Evolutionary conservation across 2,888 invertebrate genomes (phyloP).

Genomic region (Caenorhabditis panamensis): DNA sequence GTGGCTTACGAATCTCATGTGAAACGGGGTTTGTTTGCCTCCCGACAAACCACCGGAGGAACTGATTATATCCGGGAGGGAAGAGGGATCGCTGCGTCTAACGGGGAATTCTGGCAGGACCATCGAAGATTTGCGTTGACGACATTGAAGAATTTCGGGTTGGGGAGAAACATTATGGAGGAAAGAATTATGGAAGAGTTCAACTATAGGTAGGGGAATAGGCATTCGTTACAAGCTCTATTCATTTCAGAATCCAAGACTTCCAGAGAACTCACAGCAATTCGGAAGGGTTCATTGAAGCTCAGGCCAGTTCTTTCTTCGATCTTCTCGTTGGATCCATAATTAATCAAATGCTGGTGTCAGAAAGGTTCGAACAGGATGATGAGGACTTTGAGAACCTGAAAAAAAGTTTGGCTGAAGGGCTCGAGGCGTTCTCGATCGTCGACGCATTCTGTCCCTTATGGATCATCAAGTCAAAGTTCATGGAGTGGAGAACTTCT

Average conservation of each 20-base stretch:
- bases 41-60: slow-evolving; percentile 15
- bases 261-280: slow-evolving; percentile 24
- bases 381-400: slow-evolving; percentile 30
- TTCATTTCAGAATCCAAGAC: slow-evolving; percentile 21
- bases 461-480: slow-evolving; percentile 7
- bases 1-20: slow-evolving; percentile 60
- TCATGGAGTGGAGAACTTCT: slow-evolving; percentile 26
- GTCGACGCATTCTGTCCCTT: slow-evolving; percentile 13
- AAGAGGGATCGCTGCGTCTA: slow-evolving; percentile 44
- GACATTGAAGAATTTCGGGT: slow-evolving; percentile 51
- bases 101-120: slow-evolving; percentile 57
- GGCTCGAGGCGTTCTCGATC: slow-evolving; percentile 33
- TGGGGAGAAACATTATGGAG: slow-evolving; percentile 59
- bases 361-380: slow-evolving; percentile 36
- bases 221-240: too few relatives aligned
- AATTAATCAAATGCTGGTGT: slow-evolving; percentile 40
- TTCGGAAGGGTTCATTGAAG: slow-evolving; percentile 34
- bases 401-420: slow-evolving; percentile 45
- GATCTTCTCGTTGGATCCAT: slow-evolving; percentile 43
- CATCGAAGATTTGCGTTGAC: slow-evolving; percentile 54
- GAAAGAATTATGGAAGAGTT: slow-evolving; percentile 57
- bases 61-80: slow-evolving; percentile 38
- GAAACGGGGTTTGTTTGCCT: slow-evolving; percentile 35
- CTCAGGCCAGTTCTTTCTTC: neutral
- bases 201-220: slow-evolving; percentile 9